Evolutionary conservation across 2,113 vertebrate genomes (phyloP), one percentile per base, ranked within the genome.

Genomic region (Ariopsis seemanni): DNA sequence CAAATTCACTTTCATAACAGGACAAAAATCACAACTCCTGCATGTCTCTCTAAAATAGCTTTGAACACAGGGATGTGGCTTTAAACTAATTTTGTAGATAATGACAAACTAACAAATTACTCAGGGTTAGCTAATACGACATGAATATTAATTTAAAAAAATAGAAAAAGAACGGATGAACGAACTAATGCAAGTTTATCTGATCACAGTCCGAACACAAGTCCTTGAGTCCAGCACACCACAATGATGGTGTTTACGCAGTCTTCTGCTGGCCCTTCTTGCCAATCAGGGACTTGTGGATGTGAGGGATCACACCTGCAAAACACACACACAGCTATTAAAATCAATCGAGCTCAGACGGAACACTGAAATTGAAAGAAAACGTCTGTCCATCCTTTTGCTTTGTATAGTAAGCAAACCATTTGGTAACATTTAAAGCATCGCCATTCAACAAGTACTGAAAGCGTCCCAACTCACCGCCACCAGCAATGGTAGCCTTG

Each of bases 231-330:
- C 91, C 88, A 91, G 92, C 89, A 91, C 87, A 89, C 86, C 67
- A 81, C 90, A 96, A 97, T 30, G 95, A 74, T 88, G 88, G 90
- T 89, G 25, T 93, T 93, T 97, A 99, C n/a, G 96, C 98, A 42
- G 98, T 99, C 92, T 99, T 99, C 94, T 99, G 98, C 85, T 99
- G 98, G 79, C 98, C 98, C 94, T 99, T 99, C 96, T 99, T 99
- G 74, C 98, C 98, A 60, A 99, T 99, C 92, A 99, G 96, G 91
- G 98, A 99, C 95, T 99, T 99, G 94, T 99, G 98, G 95, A 99
- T 99, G 93, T 99, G 98, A 63, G 98, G 98, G 91, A 99, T 99
- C 89, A 99, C 98, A 93, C 98, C 98, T 99, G 91, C 25, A 22
- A 74, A 72, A 72, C 22, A 57, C 5, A 63, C 6, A 58, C 12